A percentile compares a stretch with the other conserved stretches of the same genome.
Conservation (phyloP, 2,888 invertebrate genomes). For the Eurytoma adleriae region DNA sequence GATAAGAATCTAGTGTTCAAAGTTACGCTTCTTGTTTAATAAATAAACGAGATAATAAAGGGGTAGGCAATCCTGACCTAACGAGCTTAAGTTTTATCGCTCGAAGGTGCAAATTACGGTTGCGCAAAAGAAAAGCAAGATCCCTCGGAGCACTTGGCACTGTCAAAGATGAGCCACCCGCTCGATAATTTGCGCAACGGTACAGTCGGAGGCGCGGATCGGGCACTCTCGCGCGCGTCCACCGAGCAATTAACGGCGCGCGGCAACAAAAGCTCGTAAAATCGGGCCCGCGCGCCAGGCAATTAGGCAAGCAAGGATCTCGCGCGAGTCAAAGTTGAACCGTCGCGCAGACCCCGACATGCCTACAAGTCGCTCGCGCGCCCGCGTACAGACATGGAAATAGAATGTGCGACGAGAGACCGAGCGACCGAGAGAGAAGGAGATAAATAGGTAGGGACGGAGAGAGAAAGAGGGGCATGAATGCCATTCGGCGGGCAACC, state of each 20-base stretch:
- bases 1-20: too few relatives aligned
- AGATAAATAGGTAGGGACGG: background rate
- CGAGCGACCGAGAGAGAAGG: background rate
- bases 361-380: background rate
- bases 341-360: background rate
- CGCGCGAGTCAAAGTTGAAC: background rate
- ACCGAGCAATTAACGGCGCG: background rate
- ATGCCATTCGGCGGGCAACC: conserved; percentile 38
- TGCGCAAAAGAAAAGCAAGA: too few relatives aligned
- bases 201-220: background rate
- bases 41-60: too few relatives aligned
- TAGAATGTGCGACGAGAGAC: conserved; percentile 30
- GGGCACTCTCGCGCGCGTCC: background rate
- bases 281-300: background rate
- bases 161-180: too few relatives aligned
- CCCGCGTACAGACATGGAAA: conserved; percentile 41
- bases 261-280: conserved; percentile 24
- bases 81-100: too few relatives aligned
- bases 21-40: too few relatives aligned
- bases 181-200: conserved; percentile 4
- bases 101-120: too few relatives aligned
- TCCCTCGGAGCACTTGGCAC: too few relatives aligned
- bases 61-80: too few relatives aligned
- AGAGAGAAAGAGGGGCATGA: background rate
- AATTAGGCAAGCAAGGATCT: background rate